phyloP scores from a whole-genome alignment of 2,888 invertebrate genomes.

The Encarsia formosa region DNA sequence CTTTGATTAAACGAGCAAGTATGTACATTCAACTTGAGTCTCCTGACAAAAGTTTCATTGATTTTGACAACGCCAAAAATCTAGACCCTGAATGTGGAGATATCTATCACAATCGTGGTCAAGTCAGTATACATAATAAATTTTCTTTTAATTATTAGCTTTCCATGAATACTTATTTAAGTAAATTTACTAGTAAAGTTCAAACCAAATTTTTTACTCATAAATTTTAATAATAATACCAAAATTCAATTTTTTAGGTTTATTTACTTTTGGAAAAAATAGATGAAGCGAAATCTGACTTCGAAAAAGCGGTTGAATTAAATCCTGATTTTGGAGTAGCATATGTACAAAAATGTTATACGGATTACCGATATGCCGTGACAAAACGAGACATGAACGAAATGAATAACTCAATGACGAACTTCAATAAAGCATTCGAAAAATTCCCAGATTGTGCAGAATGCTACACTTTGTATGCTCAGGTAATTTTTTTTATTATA shows the following conservation, averaged over 20 bases:
- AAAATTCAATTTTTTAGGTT: slow-evolving; percentile 58
- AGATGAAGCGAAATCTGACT: slow-evolving; percentile 76
- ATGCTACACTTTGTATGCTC: slow-evolving; percentile 83
- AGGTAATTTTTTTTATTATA: slow-evolving; percentile 56
- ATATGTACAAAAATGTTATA: slow-evolving; percentile 86
- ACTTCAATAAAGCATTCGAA: slow-evolving; percentile 72
- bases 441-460: slow-evolving; percentile 83
- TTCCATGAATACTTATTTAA: background rate
- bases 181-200: background rate
- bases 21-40: slow-evolving; percentile 76
- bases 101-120: slow-evolving; percentile 87
- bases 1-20: slow-evolving; percentile 83
- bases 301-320: slow-evolving; percentile 74
- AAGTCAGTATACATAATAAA: slow-evolving; percentile 48
- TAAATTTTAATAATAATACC: too few species aligned
- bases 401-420: slow-evolving; percentile 63
- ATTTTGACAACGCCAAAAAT: slow-evolving; percentile 73
- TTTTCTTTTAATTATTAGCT: slow-evolving; percentile 1
- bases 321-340: slow-evolving; percentile 83
- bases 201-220: too few species aligned
- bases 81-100: slow-evolving; percentile 80
- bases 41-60: slow-evolving; percentile 68
- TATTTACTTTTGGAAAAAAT: slow-evolving; percentile 77
- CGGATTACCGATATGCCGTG: slow-evolving; percentile 73
- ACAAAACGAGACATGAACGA: slow-evolving; percentile 60